A percentile compares a stretch with the other conserved stretches of the same genome.
These are phyloP conservation scores for Silurus meridionalis DNA, from an alignment of 2,113 vertebrate species.

Conservation along the genomic window DNA sequence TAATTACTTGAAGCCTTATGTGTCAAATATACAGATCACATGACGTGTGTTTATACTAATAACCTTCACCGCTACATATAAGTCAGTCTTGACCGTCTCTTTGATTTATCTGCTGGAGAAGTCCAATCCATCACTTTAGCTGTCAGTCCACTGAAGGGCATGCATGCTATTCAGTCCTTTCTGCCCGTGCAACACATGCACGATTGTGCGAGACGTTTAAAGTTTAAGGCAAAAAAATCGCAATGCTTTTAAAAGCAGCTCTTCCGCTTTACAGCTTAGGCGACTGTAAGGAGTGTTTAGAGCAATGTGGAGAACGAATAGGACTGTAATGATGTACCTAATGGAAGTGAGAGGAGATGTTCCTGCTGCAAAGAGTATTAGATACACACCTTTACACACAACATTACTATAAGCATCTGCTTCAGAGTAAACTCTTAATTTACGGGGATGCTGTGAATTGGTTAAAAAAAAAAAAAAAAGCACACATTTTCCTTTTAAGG, in stretches of 20 bases:
- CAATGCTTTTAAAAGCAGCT: slow-evolving; percentile 36
- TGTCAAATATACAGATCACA: not conserved
- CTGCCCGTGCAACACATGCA: slow-evolving; percentile 1
- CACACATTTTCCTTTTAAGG: not conserved
- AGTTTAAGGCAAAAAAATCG: slow-evolving; percentile 45
- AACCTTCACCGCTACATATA: not conserved
- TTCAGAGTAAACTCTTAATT: slow-evolving; percentile 20
- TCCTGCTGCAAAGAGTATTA: slow-evolving; percentile 23
- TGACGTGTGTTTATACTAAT: not conserved
- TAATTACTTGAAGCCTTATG: not conserved
- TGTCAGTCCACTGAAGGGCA: slow-evolving; percentile 28
- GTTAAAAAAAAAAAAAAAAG: slow-evolving; percentile 13
- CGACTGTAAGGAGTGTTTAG: not conserved
- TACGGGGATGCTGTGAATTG: slow-evolving; percentile 2
- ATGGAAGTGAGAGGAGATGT: slow-evolving; percentile 2
- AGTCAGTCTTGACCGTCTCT: not conserved
- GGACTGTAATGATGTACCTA: slow-evolving; percentile 12
- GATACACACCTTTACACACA: slow-evolving; percentile 23
- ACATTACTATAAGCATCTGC: slow-evolving; percentile 23
- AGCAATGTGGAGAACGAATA: not conserved
- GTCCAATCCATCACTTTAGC: slow-evolving; percentile 16
- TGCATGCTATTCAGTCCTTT: slow-evolving; percentile 34
- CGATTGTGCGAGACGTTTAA: slow-evolving; percentile 20
- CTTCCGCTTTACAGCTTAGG: slow-evolving; percentile 33
- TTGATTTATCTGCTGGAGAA: slow-evolving; percentile 10